Base-by-base conservation (phyloP, 2,797 vertebrate genomes). In the Aldrovandia affinis region DNA sequence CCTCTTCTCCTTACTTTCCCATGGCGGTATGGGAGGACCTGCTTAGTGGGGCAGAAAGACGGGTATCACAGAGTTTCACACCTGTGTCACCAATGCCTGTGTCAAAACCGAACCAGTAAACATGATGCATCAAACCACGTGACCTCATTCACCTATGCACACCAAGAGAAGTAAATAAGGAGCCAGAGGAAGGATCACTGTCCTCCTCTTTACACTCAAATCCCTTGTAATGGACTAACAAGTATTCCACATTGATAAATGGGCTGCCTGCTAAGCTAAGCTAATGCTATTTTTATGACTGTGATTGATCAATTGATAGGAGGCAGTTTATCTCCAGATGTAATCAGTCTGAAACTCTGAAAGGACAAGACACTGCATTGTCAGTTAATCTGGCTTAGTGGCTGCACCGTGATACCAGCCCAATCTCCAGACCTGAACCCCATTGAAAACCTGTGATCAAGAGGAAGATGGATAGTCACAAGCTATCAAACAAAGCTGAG, bases 191-290 rank as follows among this genome's bases (percentile, higher is more conserved):
- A 59, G 80, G 6, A 20, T 28, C 52, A 1, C 28, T 36, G 55
- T 65, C 57, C 3, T 47, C 57, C 33, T 82, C 59, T 28, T 79
- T 59, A 82, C 25, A 8, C 25, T 30, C 22, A 65, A 42, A 55
- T 79, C n/a, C 15, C 68, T 36, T 3, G 55, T 82, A 82, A 79
- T 82, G 12, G 52, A 85, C 59, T 79, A 28, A 33, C 54, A 79
- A 28, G 59, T 33, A 78, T 65, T n/a, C 25, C 3, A n/a, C n/a
- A 15, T 73, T 47, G 70, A 81, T 81, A 22, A 81, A 81, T 63
- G 68, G 20, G 33, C 61, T 42, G 5, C 28, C 20, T 78, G 55
- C 75, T 78, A 28, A 61, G 73, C 54, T 54, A 77, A 59, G 22
- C 33, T 44, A 78, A 61, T 61, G 73, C 82, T 44, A 5, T 85